phyloP scores from a whole-genome alignment of 2,113 vertebrate species.

The Podarcis cretensis region DNA sequence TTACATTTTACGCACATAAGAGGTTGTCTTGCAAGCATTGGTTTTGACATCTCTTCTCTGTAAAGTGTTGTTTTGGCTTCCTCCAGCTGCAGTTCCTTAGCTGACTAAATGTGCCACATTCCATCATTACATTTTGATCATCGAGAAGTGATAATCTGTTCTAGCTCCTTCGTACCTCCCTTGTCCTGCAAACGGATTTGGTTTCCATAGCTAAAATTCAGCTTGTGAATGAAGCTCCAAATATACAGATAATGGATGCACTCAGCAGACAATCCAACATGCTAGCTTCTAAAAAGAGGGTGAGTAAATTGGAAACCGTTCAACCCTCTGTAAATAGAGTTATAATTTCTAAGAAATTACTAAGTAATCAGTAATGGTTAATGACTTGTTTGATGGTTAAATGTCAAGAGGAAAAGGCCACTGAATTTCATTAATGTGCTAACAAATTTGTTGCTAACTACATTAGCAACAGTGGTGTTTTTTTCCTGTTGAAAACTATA shows the following conservation, averaged over 20 bases:
- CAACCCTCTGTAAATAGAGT: background rate
- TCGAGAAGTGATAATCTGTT: background rate
- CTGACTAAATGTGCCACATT: background rate
- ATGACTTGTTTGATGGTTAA: slow-evolving; percentile 40
- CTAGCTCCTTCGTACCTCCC: background rate
- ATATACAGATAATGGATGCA: background rate
- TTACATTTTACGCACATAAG: background rate
- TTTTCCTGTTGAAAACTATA: slow-evolving; percentile 32
- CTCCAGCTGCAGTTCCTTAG: background rate
- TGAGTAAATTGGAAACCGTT: slow-evolving; percentile 22
- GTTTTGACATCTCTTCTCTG: background rate
- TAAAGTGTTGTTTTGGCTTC: background rate
- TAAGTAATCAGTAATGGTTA: slow-evolving; percentile 49
- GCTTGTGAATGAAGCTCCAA: background rate
- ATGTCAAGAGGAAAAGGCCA: slow-evolving; percentile 42
- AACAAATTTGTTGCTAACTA: slow-evolving; percentile 30
- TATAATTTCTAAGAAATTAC: slow-evolving; percentile 37
- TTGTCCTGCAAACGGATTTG: background rate
- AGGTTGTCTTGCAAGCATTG: background rate
- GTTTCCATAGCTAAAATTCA: background rate
- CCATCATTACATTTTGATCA: background rate
- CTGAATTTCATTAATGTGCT: slow-evolving; percentile 15
- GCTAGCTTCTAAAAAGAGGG: background rate
- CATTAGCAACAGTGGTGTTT: background rate
- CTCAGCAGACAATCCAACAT: background rate